These are phyloP conservation scores for Xerus rutilus DNA, from an alignment of 2,797 vertebrate genomes.

Conservation along the genomic window DNA sequence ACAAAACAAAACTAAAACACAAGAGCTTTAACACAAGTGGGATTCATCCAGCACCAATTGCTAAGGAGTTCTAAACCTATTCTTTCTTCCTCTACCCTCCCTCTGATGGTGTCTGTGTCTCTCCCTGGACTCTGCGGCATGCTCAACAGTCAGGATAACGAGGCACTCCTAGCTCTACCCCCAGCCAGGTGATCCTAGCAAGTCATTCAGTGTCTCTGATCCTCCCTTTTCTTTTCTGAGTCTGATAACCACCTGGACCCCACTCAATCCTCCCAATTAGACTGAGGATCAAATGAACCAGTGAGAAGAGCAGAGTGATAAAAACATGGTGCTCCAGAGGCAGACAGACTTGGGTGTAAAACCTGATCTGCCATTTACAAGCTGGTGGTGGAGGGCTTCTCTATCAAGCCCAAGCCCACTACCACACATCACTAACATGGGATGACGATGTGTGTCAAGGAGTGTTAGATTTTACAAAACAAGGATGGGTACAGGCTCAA, in stretches of 20 bases:
- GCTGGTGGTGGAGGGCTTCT: not conserved
- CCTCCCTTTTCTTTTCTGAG: not conserved
- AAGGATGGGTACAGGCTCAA: not conserved
- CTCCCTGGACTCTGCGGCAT: not conserved
- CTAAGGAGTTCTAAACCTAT: not conserved
- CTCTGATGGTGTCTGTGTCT: constrained; percentile 86
- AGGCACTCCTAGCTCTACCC: not conserved
- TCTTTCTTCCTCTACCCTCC: not conserved
- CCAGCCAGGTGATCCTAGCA: not conserved
- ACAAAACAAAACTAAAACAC: not conserved
- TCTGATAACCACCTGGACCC: not conserved
- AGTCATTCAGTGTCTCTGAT: constrained; percentile 41
- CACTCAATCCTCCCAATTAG: not conserved
- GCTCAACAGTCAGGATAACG: not conserved
- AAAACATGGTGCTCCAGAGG: not conserved
- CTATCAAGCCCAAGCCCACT: not conserved
- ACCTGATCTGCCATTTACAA: not conserved
- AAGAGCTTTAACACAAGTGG: not conserved
- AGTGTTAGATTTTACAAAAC: constrained; percentile 22
- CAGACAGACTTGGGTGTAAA: not conserved
- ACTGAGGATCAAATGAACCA: not conserved
- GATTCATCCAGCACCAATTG: not conserved
- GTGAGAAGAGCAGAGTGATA: not conserved
- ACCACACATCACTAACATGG: not conserved
- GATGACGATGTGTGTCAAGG: not conserved